These are phyloP conservation scores for Phrynosoma platyrhinos DNA, from an alignment of 2,113 vertebrate species.

Conservation along the genomic window DNA sequence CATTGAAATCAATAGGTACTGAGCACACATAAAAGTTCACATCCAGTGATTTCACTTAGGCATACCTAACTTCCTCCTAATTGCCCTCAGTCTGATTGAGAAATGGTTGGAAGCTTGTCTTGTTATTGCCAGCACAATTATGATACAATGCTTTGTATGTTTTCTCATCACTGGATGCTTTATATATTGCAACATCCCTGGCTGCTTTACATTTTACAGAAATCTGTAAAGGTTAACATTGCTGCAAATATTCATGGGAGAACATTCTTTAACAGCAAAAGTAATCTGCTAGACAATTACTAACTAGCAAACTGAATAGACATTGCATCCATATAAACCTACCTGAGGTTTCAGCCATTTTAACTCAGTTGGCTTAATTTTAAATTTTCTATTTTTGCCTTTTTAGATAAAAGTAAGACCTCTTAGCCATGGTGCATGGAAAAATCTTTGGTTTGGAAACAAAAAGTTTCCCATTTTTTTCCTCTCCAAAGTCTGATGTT, in stretches of 20 bases:
- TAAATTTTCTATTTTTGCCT: neutral
- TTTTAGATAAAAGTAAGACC: neutral
- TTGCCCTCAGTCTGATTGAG: neutral
- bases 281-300: slow-evolving; percentile 47
- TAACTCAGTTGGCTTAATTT: neutral
- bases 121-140: neutral
- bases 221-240: slow-evolving; percentile 57
- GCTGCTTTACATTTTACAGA: neutral
- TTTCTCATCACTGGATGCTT: neutral
- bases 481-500: too few relatives aligned
- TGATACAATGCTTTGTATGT: neutral
- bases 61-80: neutral
- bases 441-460: neutral
- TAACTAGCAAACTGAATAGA: slow-evolving; percentile 16
- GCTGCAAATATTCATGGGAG: slow-evolving; percentile 52
- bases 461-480: neutral
- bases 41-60: slow-evolving; percentile 4
- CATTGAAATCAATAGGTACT: neutral
- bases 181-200: neutral
- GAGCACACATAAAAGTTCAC: neutral
- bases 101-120: neutral
- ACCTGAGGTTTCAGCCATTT: neutral
- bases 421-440: neutral
- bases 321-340: slow-evolving; percentile 31
- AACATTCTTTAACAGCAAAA: slow-evolving; percentile 47